Evolutionary conservation across 53 echinoderm and acorn worm genomes (phyloP), one percentile per base, ranked within the genome.

Genomic region (Luidia sarsii): DNA sequence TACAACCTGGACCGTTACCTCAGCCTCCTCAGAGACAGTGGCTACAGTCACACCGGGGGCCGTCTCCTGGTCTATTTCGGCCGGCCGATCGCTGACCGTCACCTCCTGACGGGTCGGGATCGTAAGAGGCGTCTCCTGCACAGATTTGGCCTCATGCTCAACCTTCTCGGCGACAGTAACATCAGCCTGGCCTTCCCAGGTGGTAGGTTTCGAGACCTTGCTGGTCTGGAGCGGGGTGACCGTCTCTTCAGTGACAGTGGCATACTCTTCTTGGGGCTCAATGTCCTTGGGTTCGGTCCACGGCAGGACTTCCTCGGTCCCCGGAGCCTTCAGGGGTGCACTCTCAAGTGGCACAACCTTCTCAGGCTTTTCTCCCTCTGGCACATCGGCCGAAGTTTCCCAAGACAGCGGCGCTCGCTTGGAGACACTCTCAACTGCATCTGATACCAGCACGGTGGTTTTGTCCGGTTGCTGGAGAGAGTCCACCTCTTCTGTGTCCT

Each of bases 401-500:
- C 77, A 77, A 43, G 77, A 61, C 46, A 77, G 46, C 39, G 61
- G 77, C 28, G 61, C 43, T 55, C 48, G 60, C 33, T 77, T 77
- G 11, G 43, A 25, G 48, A 77, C 19, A 61, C 60, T 77, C 61
- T 61, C 60, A 25, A 77, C 61, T 30, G 77, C 77, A 30, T 60
- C 77, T 18, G 77, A 77, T 14, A 61, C 2, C 38, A 77, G 9
- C 20, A n/a, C 14, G 31, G 59, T 39, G 41, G 45, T 28, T 25
- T 48, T 57, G 61, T 82, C 82, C 21, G 82, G 68, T 65, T 66
- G 50, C 53, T 68, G 49, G 11, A 85, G 68, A 43, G 63, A 51
- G 33, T 70, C 62, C 49, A 89, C 57, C 6, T 64, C 57, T 28
- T 87, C 83, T 51, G 90, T 80, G 21, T 34, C 73, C 18, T 84